phyloP scores from a whole-genome alignment of 2,113 vertebrate genomes.

The Clupea harengus region DNA sequence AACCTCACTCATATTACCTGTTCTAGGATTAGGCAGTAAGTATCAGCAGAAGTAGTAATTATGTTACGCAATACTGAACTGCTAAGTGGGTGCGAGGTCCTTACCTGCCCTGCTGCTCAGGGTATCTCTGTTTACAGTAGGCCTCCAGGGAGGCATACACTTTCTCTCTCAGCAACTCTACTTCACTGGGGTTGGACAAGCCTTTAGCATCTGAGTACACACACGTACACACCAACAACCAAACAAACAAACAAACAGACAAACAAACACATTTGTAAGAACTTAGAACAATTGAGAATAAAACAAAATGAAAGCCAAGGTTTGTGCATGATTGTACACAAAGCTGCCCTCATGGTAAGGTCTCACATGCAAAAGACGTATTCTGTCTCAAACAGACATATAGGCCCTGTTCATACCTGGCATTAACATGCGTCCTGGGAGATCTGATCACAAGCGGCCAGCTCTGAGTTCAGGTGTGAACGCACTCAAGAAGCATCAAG shows the following conservation, averaged over 20 bases:
- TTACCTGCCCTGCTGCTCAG: conserved; percentile 85
- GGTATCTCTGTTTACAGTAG: conserved; percentile 93
- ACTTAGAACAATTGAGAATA: background rate
- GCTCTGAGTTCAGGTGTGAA: too few relatives aligned
- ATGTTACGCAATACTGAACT: background rate
- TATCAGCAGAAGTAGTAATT: background rate
- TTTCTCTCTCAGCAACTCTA: conserved; percentile 86
- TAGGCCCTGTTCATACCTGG: too few relatives aligned
- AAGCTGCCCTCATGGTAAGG: too few relatives aligned
- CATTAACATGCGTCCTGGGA: too few relatives aligned
- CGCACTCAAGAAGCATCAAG: too few relatives aligned
- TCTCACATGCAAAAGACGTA: background rate
- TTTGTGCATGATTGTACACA: background rate
- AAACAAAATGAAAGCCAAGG: background rate
- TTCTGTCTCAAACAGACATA: too few relatives aligned
- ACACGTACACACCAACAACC: background rate
- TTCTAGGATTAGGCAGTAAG: too few relatives aligned
- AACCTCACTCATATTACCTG: too few relatives aligned
- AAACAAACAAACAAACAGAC: background rate
- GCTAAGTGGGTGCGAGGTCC: background rate
- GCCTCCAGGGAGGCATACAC: conserved; percentile 89
- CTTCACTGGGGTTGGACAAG: conserved; percentile 84
- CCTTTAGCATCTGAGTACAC: conserved; percentile 79
- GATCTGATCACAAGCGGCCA: too few relatives aligned
- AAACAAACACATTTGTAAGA: too few relatives aligned